phyloP scores from a whole-genome alignment of 2,797 vertebrate species.

The Peromyscus attwateri region DNA sequence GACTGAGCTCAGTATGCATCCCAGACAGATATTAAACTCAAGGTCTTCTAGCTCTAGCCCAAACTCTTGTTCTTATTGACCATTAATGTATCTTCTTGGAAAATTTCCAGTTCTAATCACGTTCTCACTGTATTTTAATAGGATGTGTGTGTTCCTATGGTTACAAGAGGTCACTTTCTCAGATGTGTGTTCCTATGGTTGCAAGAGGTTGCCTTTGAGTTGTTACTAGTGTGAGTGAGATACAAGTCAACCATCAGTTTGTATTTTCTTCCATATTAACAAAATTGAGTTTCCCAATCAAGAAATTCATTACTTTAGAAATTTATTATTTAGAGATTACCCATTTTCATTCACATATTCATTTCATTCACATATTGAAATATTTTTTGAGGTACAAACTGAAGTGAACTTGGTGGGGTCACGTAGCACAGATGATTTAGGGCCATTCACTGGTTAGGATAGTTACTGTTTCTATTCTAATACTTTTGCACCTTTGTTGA shows the following conservation, averaged over 20 bases:
- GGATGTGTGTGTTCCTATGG: background rate
- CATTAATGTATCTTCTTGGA: background rate
- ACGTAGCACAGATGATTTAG: background rate
- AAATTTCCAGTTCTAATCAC: background rate
- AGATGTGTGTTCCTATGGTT: background rate
- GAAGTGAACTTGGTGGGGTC: background rate
- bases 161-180: background rate
- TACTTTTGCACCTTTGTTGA: background rate
- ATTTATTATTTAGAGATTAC: background rate
- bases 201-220: background rate
- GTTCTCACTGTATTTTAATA: background rate
- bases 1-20: background rate
- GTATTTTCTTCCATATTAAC: background rate
- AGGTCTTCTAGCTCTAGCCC: background rate
- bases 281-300: background rate
- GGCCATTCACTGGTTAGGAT: background rate
- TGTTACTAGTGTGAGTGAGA: no score
- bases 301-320: background rate
- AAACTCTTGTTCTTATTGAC: background rate
- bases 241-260: background rate
- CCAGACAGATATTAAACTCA: background rate
- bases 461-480: background rate
- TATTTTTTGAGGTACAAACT: background rate
- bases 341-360: background rate
- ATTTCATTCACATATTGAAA: background rate